phyloP scores from a whole-genome alignment of 2,797 vertebrate genomes.

The Lagocephalus sceleratus region DNA sequence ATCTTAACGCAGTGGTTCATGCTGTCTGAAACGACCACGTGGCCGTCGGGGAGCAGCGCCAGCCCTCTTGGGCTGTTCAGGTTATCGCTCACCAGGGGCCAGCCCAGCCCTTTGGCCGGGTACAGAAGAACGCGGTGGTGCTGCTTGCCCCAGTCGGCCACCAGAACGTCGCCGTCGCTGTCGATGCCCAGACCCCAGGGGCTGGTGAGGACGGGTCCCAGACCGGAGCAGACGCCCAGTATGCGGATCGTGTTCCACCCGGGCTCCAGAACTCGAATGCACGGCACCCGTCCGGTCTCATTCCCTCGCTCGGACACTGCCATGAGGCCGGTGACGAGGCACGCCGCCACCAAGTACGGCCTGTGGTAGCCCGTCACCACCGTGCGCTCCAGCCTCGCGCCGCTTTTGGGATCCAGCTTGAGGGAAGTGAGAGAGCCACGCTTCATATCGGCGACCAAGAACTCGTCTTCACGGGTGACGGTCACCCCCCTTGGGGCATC shows the following conservation, averaged over 20 bases:
- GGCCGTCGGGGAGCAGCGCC: constrained; percentile 75
- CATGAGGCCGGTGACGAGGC: constrained; percentile 73
- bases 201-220: constrained; percentile 76
- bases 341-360: constrained; percentile 79
- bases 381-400: constrained; percentile 70
- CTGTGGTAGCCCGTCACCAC: constrained; percentile 78
- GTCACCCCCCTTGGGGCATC: constrained; percentile 81
- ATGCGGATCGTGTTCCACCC: constrained; percentile 78
- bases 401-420: constrained; percentile 75
- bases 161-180: constrained; percentile 77
- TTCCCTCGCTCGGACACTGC: constrained; percentile 80
- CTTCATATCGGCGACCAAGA: constrained; percentile 81
- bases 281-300: constrained; percentile 76
- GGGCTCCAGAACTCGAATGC: constrained; percentile 79
- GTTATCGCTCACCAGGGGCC: constrained; percentile 68
- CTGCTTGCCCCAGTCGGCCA: constrained; percentile 80
- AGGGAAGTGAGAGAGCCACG: constrained; percentile 76
- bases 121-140: constrained; percentile 75
- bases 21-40: constrained; percentile 80
- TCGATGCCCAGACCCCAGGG: constrained; percentile 85
- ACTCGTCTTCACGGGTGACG: constrained; percentile 71
- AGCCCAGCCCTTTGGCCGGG: constrained; percentile 72
- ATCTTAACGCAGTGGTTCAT: constrained; percentile 85
- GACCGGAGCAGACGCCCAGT: constrained; percentile 75
- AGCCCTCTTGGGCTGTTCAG: constrained; percentile 80